These are phyloP conservation scores for Mus caroli DNA, from an alignment of 2,797 vertebrate genomes.

Conservation along the genomic window DNA sequence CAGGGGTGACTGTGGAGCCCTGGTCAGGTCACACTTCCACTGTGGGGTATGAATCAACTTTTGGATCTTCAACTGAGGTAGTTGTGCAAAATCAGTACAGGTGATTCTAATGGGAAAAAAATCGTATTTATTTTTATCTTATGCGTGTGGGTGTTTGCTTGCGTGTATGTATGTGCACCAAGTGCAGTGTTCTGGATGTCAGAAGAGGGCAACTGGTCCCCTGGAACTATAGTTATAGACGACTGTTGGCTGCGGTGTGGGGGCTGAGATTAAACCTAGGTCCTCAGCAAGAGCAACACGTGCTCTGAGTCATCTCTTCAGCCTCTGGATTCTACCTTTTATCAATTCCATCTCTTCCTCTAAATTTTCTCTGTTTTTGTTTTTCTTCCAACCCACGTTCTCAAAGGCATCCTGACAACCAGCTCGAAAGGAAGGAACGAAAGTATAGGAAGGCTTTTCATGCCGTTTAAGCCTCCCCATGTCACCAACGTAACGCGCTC, in stretches of 20 bases:
- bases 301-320: not conserved
- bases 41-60: not conserved
- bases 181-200: not conserved
- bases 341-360: not conserved
- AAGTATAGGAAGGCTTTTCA: not conserved
- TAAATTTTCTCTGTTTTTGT: not conserved
- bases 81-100: not conserved
- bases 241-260: not conserved
- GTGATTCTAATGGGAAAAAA: not conserved
- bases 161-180: not conserved
- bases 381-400: not conserved
- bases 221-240: not conserved
- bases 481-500: not conserved
- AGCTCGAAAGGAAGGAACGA: not conserved
- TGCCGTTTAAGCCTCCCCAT: not conserved
- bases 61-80: not conserved
- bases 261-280: not conserved
- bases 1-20: not conserved
- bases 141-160: not conserved
- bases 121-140: not conserved
- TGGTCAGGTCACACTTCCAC: not conserved
- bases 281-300: not conserved
- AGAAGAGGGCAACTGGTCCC: not conserved
- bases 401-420: not conserved
- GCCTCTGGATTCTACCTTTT: not conserved